Conservation (phyloP, 2,888 invertebrate genomes). For the Thymelicus lineola region DNA sequence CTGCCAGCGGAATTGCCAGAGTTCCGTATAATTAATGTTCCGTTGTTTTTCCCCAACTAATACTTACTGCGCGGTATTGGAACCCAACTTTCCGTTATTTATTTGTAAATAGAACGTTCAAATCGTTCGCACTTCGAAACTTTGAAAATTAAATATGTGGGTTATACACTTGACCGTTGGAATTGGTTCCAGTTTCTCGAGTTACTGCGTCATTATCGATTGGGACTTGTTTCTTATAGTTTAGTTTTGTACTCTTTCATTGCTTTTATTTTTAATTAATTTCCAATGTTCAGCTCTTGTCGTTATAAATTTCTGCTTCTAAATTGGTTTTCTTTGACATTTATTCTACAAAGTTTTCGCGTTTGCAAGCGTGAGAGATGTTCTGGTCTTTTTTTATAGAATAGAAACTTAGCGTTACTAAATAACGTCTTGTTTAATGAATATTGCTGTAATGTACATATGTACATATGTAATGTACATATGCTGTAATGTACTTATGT, state of each 20-base stretch:
- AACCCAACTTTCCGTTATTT: constrained; percentile 38
- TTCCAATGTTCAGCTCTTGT: constrained; percentile 20
- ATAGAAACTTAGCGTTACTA: not conserved
- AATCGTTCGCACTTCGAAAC: constrained; percentile 24
- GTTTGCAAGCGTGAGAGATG: not conserved
- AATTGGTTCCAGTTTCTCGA: constrained; percentile 22
- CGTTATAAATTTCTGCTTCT: constrained; percentile 15
- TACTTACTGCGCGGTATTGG: constrained; percentile 29
- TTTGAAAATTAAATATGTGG: constrained; percentile 39
- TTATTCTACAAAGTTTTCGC: constrained; percentile 16
- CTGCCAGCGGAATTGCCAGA: constrained; percentile 27
- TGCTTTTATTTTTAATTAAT: constrained; percentile 33
- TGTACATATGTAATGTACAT: no score
- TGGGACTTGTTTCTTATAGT: constrained; percentile 11
- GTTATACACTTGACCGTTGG: constrained; percentile 38
- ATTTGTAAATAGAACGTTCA: constrained; percentile 37
- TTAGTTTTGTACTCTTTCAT: constrained; percentile 17
- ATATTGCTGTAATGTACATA: no score
- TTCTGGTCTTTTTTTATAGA: not conserved
- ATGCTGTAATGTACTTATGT: no score
- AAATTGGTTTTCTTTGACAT: constrained; percentile 25
- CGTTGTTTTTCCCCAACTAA: constrained; percentile 35
- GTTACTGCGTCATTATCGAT: constrained; percentile 8
- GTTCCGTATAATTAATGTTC: constrained; percentile 35
- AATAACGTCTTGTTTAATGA: no score